Percentiles rank a stretch among this genome's conserved stretches.
Conservation (phyloP, 2,888 invertebrate species). For the Poecilus cupreus region DNA sequence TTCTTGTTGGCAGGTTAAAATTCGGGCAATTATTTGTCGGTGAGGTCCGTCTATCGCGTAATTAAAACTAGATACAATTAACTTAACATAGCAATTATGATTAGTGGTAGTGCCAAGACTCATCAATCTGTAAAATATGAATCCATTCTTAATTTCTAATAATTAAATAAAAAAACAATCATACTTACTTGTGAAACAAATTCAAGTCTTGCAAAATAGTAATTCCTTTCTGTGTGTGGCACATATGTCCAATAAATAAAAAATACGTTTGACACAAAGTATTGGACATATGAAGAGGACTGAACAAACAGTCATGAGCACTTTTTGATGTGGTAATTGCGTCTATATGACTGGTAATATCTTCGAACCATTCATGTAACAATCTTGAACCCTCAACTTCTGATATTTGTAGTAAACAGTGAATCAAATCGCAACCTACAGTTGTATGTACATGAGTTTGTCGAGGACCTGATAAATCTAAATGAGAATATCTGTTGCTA, state of each 20-base stretch:
- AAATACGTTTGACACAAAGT: slow-evolving; percentile 97
- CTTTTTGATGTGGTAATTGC: slow-evolving; percentile 83
- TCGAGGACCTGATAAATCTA: slow-evolving; percentile 80
- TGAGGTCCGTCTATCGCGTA: slow-evolving; percentile 86
- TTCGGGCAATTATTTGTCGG: slow-evolving; percentile 79
- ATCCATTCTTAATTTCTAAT: slow-evolving; percentile 29
- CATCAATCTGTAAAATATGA: slow-evolving; percentile 78
- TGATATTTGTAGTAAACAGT: slow-evolving; percentile 78
- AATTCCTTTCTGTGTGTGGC: slow-evolving; percentile 81
- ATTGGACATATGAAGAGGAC: slow-evolving; percentile 90
- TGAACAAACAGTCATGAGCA: slow-evolving; percentile 91
- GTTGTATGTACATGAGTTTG: slow-evolving; percentile 79
- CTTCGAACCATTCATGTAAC: slow-evolving; percentile 86
- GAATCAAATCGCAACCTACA: slow-evolving; percentile 83
- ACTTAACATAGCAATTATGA: slow-evolving; percentile 94
- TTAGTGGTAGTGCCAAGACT: slow-evolving; percentile 88
- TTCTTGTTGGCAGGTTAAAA: slow-evolving; percentile 77
- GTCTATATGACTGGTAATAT: slow-evolving; percentile 84
- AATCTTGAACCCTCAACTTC: slow-evolving; percentile 81
- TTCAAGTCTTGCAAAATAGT: slow-evolving; percentile 83
- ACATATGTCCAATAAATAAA: slow-evolving; percentile 91
- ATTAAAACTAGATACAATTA: slow-evolving; percentile 93
- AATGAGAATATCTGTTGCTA: slow-evolving; percentile 89
- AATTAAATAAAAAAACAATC: neutral
- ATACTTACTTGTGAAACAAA: slow-evolving; percentile 83